Conservation (phyloP, 2,113 vertebrate species). For the Cromileptes altivelis region DNA sequence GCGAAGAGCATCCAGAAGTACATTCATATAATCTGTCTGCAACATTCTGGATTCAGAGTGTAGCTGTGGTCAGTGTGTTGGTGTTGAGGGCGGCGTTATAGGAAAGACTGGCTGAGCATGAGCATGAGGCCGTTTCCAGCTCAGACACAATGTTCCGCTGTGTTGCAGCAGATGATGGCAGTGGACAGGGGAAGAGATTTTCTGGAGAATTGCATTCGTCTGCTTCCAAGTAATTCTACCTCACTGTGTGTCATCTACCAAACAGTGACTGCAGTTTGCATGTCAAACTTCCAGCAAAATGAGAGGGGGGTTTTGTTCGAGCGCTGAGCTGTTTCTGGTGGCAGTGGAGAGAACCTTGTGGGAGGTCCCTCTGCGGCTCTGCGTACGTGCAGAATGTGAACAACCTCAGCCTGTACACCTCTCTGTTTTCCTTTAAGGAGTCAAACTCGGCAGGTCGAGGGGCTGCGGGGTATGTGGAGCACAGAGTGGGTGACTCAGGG, state of each 20-base stretch:
- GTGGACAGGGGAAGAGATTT: slow-evolving; percentile 34
- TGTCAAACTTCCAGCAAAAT: slow-evolving; percentile 30
- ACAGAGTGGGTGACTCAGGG: slow-evolving; percentile 31
- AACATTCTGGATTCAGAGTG: slow-evolving; percentile 40
- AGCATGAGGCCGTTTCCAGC: slow-evolving; percentile 23
- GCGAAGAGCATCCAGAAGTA: slow-evolving; percentile 17
- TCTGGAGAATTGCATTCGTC: slow-evolving; percentile 40
- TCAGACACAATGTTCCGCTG: slow-evolving; percentile 65
- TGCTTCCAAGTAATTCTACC: slow-evolving; percentile 60
- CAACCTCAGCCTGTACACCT: slow-evolving; percentile 52
- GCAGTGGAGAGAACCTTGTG: slow-evolving; percentile 49
- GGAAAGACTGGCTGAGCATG: slow-evolving; percentile 48
- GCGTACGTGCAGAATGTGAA: slow-evolving; percentile 77
- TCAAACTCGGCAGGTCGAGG: slow-evolving; percentile 59
- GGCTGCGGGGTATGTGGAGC: slow-evolving; percentile 33
- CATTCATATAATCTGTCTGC: slow-evolving; percentile 40
- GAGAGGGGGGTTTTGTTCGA: slow-evolving; percentile 12
- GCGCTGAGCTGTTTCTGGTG: slow-evolving; percentile 25
- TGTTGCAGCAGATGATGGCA: slow-evolving; percentile 57
- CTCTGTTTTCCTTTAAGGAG: slow-evolving; percentile 72
- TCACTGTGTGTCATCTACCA: slow-evolving; percentile 56
- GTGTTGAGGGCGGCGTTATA: slow-evolving; percentile 39
- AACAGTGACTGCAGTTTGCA: slow-evolving; percentile 53
- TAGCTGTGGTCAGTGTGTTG: slow-evolving; percentile 62
- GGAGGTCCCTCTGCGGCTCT: slow-evolving; percentile 63